Evolutionary conservation across 2,888 invertebrate genomes (phyloP), one percentile per base, ranked within the genome.

Genomic region (Drosophila meridiana): DNA sequence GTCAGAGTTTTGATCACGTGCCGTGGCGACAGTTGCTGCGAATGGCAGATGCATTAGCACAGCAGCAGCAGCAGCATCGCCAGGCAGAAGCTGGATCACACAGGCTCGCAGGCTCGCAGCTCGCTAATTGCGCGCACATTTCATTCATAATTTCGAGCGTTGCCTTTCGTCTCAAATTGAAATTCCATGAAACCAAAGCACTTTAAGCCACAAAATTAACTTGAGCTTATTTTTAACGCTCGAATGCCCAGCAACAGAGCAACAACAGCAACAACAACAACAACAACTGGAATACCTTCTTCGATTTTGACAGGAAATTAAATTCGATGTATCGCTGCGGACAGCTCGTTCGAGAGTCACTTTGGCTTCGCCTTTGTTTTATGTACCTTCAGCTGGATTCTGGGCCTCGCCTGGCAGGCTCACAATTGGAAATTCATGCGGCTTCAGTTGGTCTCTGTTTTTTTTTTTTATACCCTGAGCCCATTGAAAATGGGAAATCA

Each of bases 301-400:
- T 84, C 87, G 89, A 88, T 89, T 90, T 91, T 85, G 91, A 90
- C 90, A 91, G 91, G 91, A 90, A 90, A 90, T 91, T 90, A 90
- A 90, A 88, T 90, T 90, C 89, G 85, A 89, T 90, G 82, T 89
- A 89, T 90, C 82, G 83, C 77, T 67, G 64, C 64, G 65, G 64
- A 78, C 62, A 50, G 42, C 63, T 42, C 55, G 66, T 38, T 50
- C 58, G 55, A 71, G 57, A 71, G 59, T 73, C 82, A 64, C 72
- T 76, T 66, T 72, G 80, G 55, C 74, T 79, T 73, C 69, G 63
- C 78, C 65, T 85, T 87, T 76, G 83, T 88, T 83, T 86, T 85
- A 78, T 79, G 72, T 79, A 79, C 72, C 74, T 65, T 40, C 67
- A 20, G 63, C 57, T 48, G 20, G 45, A 43, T 63, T 26, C 65